Evolutionary conservation across 2,113 vertebrate genomes (phyloP).

Genomic region (Cepphus grylle): DNA sequence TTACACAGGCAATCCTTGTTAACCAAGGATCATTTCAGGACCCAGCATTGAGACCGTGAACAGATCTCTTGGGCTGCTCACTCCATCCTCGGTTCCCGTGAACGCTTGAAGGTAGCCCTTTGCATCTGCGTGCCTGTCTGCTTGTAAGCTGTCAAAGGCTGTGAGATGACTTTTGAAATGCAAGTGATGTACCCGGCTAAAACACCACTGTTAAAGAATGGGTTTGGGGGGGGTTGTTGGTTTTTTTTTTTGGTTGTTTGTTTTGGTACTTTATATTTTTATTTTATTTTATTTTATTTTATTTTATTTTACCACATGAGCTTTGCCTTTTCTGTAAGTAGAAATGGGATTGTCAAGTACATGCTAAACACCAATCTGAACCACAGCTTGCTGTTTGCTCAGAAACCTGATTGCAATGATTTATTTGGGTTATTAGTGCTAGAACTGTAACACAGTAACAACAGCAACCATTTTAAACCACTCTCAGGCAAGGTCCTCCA

Average conservation of each 20-base stretch:
- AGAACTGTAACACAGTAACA: neutral
- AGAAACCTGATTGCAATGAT: neutral
- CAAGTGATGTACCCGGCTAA: neutral
- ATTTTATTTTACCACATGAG: neutral
- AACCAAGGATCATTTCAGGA: neutral
- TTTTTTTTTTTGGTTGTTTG: neutral
- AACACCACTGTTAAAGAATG: neutral
- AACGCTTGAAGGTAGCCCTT: neutral
- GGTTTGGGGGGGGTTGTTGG: too few relatives aligned
- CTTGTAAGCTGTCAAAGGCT: neutral
- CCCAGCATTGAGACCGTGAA: neutral
- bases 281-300: neutral
- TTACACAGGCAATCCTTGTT: neutral
- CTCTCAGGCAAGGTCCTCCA: neutral
- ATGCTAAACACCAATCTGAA: neutral
- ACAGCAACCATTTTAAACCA: neutral
- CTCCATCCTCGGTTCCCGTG: fast-evolving
- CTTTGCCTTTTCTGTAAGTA: neutral
- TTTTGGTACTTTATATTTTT: neutral
- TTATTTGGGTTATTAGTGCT: neutral
- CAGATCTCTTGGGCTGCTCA: neutral
- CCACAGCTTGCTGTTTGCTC: neutral
- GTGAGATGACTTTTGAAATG: neutral
- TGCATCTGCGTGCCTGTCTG: neutral
- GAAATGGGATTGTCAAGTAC: neutral